Evolutionary conservation across 1,140 invertebrate species (phyloP), one percentile per base, ranked within the genome.

Genomic region (Aphis craccivora): DNA sequence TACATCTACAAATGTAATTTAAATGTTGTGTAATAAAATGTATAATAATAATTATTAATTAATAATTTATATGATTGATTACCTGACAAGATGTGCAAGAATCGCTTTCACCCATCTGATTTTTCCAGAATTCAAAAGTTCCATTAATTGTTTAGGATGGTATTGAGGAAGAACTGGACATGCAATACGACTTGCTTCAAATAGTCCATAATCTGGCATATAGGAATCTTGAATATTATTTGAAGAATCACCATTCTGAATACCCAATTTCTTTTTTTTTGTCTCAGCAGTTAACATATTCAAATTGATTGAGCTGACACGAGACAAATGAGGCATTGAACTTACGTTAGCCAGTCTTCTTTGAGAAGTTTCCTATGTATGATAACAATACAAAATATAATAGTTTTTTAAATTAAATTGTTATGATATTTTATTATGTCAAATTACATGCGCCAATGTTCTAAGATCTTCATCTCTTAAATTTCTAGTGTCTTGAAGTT

Each of bases 161-260:
- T 99, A 99, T 95, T 99, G 99, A 0, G 99, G 99, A 94, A 99
- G 95, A n/a, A 99, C 98, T 0, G 99, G 99, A 95, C 98, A 99
- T 1, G 98, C 98, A 94, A 99, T 98, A 90, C 98, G 96, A n/a
- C 98, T 98, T 0, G 99, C 99, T 95, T 99, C 99, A 96, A 99
- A 99, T 55, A 99, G 95, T 0, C 99, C 99, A 95, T 98, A 98
- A 95, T 99, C 98, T 1, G 98, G 97, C 97, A 98, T 98, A 94
- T 98, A 98, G 0, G 95, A 95, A 94, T 95, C 95, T 76, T 76
- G 60, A 76, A 94, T 91, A 90, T 93, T 95, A 81, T 83, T 94
- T 23, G 94, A 93, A 22, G 53, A 93, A 4, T 89, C 93, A 14
- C 87, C 93, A 93, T 67, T 89, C 18, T 94, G 45, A 43, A 93